Conservation (phyloP, 2,888 invertebrate genomes). For the Lithophane semibrunnea region DNA sequence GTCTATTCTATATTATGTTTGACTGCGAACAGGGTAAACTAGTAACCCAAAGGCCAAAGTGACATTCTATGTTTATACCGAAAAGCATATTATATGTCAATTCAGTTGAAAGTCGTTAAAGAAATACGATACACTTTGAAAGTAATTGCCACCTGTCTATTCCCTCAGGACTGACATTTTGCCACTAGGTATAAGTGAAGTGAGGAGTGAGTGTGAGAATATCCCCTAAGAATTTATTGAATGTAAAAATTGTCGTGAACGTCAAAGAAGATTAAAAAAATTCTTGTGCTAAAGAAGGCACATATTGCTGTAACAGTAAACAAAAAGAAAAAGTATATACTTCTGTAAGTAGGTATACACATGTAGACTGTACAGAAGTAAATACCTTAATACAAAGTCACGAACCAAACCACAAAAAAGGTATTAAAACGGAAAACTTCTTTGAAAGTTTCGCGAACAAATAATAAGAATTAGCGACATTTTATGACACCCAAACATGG, state of each 20-base stretch:
- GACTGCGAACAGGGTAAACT: neutral
- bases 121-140: neutral
- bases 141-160: neutral
- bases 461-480: slow-evolving; percentile 81
- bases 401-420: slow-evolving; percentile 46
- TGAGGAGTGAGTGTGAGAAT: neutral
- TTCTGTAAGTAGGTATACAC: too few species aligned
- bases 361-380: slow-evolving; percentile 12
- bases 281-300: neutral
- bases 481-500: slow-evolving; percentile 75
- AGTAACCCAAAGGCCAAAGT: neutral
- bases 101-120: too few species aligned
- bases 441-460: slow-evolving; percentile 78
- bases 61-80: neutral
- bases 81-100: too few species aligned
- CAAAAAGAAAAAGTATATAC: slow-evolving; percentile 10
- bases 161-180: neutral
- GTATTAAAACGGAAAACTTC: slow-evolving; percentile 48
- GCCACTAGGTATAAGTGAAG: neutral
- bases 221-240: too few species aligned
- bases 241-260: neutral
- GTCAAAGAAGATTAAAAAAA: neutral
- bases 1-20: neutral
- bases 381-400: slow-evolving; percentile 28
- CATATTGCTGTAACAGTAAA: neutral